These are phyloP conservation scores for Bungarus multicinctus DNA, from an alignment of 2,113 vertebrate genomes.

Conservation along the genomic window DNA sequence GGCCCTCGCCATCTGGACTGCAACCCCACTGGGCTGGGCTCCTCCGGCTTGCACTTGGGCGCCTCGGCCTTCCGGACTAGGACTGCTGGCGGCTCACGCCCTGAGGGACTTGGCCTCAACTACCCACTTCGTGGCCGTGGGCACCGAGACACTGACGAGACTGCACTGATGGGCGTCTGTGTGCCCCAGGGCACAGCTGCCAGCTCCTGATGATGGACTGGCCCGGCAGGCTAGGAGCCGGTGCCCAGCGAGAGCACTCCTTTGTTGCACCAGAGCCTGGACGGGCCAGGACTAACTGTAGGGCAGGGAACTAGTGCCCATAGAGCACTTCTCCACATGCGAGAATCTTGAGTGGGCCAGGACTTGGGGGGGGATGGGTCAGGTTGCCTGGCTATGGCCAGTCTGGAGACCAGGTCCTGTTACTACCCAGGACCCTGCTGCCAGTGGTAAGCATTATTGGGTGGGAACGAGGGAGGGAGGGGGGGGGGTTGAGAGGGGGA, in stretches of 20 bases:
- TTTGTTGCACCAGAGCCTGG: slow-evolving; percentile 30
- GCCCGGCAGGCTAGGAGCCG: slow-evolving; percentile 28
- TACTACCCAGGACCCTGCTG: slow-evolving; percentile 8
- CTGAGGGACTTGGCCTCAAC: slow-evolving; percentile 60
- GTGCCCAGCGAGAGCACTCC: slow-evolving; percentile 16
- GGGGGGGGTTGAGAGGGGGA: slow-evolving; percentile 9
- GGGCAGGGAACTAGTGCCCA: slow-evolving; percentile 29
- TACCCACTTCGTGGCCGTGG: slow-evolving; percentile 57
- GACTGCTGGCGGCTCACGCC: slow-evolving; percentile 67
- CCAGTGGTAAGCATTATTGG: slow-evolving; percentile 25
- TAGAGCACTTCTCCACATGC: slow-evolving; percentile 19
- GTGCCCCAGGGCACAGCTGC: slow-evolving; percentile 79
- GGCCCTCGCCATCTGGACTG: slow-evolving; percentile 77
- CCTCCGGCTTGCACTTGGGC: slow-evolving; percentile 81
- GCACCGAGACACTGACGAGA: slow-evolving; percentile 79
- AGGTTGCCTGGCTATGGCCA: slow-evolving; percentile 21
- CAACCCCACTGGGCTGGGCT: slow-evolving; percentile 74
- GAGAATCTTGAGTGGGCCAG: slow-evolving; percentile 20
- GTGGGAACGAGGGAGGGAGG: neutral
- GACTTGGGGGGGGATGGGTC: slow-evolving; percentile 15
- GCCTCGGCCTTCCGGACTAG: slow-evolving; percentile 95
- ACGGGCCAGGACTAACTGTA: slow-evolving; percentile 34
- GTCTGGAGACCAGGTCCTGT: slow-evolving; percentile 8
- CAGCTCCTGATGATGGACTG: slow-evolving; percentile 88
- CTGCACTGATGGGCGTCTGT: slow-evolving; percentile 74